Evolutionary conservation across 2,888 invertebrate species (phyloP).

Genomic region (Epinotia demarniana): DNA sequence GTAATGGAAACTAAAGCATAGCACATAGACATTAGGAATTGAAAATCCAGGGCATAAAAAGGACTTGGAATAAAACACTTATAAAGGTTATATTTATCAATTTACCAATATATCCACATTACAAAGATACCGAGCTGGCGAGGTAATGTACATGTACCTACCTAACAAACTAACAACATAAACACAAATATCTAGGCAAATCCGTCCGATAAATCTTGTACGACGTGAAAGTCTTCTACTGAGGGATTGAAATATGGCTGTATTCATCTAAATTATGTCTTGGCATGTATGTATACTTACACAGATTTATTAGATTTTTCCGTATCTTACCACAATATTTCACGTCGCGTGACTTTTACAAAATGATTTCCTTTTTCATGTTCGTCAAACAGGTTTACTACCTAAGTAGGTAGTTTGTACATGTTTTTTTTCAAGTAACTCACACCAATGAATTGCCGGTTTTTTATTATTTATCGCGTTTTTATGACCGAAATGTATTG

Average conservation of each 20-base stretch:
- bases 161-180: not conserved
- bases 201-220: slow-evolving; percentile 29
- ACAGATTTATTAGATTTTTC: slow-evolving; percentile 31
- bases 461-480: too few species aligned
- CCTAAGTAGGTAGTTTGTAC: not conserved
- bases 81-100: too few species aligned
- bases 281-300: slow-evolving; percentile 20
- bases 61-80: too few species aligned
- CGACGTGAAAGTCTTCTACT: slow-evolving; percentile 27
- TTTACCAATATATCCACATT: slow-evolving; percentile 10
- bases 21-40: too few species aligned
- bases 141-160: slow-evolving; percentile 18
- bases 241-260: slow-evolving; percentile 38
- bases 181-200: slow-evolving; percentile 33
- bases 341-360: not conserved
- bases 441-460: not conserved
- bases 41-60: too few species aligned
- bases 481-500: too few species aligned
- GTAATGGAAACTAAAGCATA: too few species aligned
- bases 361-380: not conserved
- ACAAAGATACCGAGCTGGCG: not conserved
- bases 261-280: slow-evolving; percentile 36
- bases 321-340: slow-evolving; percentile 22
- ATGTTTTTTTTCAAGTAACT: not conserved
- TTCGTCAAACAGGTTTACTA: not conserved